Conservation (phyloP, 1,140 invertebrate species). For the Saccostrea cuccullata region DNA sequence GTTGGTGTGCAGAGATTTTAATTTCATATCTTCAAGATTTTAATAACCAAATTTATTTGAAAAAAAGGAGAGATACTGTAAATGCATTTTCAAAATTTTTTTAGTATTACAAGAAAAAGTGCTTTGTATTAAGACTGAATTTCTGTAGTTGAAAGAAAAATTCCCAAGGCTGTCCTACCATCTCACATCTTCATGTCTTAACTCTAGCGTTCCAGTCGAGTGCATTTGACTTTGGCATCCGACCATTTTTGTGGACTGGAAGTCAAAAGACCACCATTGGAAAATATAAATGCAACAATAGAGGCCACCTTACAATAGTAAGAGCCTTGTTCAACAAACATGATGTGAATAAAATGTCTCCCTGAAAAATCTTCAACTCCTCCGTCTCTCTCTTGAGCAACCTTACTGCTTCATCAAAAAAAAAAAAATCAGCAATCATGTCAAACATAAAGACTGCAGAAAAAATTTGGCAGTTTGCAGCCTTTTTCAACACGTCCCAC, state of each 20-base stretch:
- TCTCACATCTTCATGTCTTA: background rate
- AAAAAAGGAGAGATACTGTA: background rate
- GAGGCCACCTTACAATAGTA: slow-evolving; percentile 37
- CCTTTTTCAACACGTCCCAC: background rate
- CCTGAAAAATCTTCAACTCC: slow-evolving; percentile 16
- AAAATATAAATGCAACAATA: slow-evolving; percentile 59
- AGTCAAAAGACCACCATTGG: slow-evolving; percentile 57
- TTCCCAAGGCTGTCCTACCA: background rate
- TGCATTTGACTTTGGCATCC: slow-evolving; percentile 34
- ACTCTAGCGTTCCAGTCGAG: slow-evolving; percentile 6
- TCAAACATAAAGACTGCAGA: background rate
- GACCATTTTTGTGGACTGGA: slow-evolving; percentile 49
- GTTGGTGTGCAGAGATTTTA: background rate
- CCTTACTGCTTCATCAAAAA: background rate
- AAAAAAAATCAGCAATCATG: background rate
- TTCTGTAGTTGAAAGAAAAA: background rate
- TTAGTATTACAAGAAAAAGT: background rate
- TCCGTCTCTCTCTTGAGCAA: background rate
- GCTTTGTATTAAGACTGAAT: no score
- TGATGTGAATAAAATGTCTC: slow-evolving; percentile 31
- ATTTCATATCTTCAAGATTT: background rate
- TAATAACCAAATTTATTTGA: background rate
- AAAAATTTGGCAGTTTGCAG: slow-evolving; percentile 35
- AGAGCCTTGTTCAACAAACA: slow-evolving; percentile 33
- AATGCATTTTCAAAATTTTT: background rate